A percentile compares a stretch with the other conserved stretches of the same genome.
Evolutionary conservation across 2,113 vertebrate species (phyloP).

Genomic region (Tetrax tetrax): DNA sequence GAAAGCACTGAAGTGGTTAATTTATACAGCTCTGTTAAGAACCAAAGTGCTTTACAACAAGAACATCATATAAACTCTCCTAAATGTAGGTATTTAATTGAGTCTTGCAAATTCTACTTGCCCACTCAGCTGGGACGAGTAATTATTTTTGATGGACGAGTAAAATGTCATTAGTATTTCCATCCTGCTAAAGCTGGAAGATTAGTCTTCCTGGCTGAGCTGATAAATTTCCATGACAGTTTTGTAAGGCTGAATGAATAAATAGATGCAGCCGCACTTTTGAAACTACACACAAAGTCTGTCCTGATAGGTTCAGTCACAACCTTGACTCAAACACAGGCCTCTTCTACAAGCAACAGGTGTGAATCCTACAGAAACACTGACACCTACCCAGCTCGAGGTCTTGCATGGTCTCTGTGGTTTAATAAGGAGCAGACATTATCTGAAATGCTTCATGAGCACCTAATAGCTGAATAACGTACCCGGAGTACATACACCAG

Average conservation of each 20-base stretch:
- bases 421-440: not conserved
- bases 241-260: slow-evolving; percentile 1
- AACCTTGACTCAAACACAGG: not conserved
- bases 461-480: not conserved
- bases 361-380: not conserved
- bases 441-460: not conserved
- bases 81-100: slow-evolving; percentile 53
- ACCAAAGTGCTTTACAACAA: slow-evolving; percentile 32
- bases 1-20: slow-evolving; percentile 50
- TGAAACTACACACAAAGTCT: not conserved
- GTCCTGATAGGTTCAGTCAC: not conserved
- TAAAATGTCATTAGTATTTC: slow-evolving; percentile 63
- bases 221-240: slow-evolving; percentile 44
- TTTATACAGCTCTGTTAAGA: slow-evolving; percentile 27
- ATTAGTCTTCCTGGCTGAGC: slow-evolving; percentile 47
- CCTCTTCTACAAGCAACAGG: not conserved
- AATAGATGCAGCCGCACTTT: not conserved
- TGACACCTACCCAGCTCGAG: not conserved
- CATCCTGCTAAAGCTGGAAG: slow-evolving; percentile 42
- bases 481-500: not conserved
- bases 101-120: slow-evolving; percentile 54
- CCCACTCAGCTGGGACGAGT: slow-evolving; percentile 50
- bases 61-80: slow-evolving; percentile 16
- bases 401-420: not conserved
- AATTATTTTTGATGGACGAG: slow-evolving; percentile 67